Conservation (phyloP, 2,797 vertebrate genomes). For the Chelonia mydas region DNA sequence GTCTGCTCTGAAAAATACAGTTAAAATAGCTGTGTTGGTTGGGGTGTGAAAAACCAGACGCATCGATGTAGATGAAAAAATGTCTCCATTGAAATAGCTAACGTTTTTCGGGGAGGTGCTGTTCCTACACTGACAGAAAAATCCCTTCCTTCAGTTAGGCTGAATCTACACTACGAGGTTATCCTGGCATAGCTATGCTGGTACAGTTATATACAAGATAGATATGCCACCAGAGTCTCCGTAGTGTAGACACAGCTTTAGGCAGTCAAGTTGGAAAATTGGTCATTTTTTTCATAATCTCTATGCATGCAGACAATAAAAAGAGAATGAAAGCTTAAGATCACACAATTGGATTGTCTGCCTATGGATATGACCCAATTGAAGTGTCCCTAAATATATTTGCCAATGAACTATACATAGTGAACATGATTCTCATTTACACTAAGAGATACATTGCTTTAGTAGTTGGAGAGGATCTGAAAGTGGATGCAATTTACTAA, state of each 20-base stretch:
- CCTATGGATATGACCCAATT: neutral
- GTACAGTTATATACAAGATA: too few species aligned
- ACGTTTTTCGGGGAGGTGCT: neutral
- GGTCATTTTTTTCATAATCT: neutral
- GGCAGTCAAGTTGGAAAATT: slow-evolving; percentile 11
- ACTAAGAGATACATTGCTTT: neutral
- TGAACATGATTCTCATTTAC: neutral
- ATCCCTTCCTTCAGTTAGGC: neutral
- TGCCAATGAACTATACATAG: rapidly evolving
- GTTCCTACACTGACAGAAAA: neutral
- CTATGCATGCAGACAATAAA: neutral
- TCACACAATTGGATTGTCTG: neutral
- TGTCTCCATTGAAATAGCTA: neutral
- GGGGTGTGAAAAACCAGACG: neutral
- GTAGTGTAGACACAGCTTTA: neutral
- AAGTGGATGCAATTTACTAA: neutral
- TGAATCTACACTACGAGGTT: neutral
- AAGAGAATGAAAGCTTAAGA: neutral
- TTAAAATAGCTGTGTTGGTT: neutral
- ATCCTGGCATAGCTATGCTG: neutral
- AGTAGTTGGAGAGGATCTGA: neutral
- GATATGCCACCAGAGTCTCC: neutral
- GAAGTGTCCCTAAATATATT: neutral
- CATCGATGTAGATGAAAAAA: neutral
- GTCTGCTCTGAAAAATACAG: neutral